Evolutionary conservation across 2,113 vertebrate genomes (phyloP), one percentile per base, ranked within the genome.

Genomic region (Hemiscyllium ocellatum): DNA sequence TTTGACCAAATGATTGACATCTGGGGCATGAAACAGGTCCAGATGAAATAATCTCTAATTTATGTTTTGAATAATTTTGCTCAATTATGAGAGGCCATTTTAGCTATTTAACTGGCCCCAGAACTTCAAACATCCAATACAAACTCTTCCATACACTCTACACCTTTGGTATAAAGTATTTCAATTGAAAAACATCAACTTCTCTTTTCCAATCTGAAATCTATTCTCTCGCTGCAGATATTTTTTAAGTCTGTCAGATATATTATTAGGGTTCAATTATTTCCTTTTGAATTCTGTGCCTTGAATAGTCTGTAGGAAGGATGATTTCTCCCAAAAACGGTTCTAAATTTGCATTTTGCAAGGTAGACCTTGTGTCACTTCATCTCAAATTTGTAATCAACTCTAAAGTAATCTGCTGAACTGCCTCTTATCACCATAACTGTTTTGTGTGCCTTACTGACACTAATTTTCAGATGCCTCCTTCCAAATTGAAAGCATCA

Each of bases 221-320:
- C 80, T 20, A 37, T 83, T 19, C n/a, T 80, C 15, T 37, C 33
- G 4, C 2, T 37, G 76, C 80, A 42, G 80, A 17, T 5, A 47
- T 72, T 26, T 72, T 29, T 42, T 17, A 80, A 37, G n/a, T 83
- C 17, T 83, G 37, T 83, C n/a, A 42, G 37, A 22, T 83, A 72
- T 72, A 72, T 72, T 29, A 47, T 83, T 83, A 83, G 80, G 37
- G 42, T 83, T 83, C 80, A 83, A 83, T 83, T 83, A 83, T 83
- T 8, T 83, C 80, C 15, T 47, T 83, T 83, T 42, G 1, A 83
- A 83, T 42, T 47, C 80, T 37, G 42, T 8, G 80, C 80, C 80
- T 83, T 83, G 80, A 83, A 42, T 37, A 37, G 4, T 83, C 80
- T 47, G 37, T 47, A 37, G 47, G 37, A 42, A 19, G 17, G 20